These are phyloP conservation scores for Astreopora myriophthalma DNA, from an alignment of 64 coral and sea anemone species.

Conservation along the genomic window DNA sequence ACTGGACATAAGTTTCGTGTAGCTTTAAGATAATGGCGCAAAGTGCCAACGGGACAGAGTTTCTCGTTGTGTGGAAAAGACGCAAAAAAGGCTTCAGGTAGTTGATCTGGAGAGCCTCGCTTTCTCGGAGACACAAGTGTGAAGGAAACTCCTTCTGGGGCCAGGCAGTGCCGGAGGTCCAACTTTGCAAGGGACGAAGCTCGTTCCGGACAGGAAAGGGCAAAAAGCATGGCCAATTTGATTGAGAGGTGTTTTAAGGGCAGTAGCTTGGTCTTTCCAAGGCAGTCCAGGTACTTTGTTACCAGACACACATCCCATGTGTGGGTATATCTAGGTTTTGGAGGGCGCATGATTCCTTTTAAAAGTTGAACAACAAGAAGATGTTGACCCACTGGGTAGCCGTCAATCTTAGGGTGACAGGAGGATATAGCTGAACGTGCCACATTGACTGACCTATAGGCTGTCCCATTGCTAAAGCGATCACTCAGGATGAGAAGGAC, in stretches of 20 bases:
- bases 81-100: neutral
- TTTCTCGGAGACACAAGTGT: slow-evolving; percentile 13
- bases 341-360: neutral
- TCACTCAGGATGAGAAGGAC: slow-evolving; percentile 26
- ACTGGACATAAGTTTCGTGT: neutral
- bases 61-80: neutral
- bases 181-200: neutral
- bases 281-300: neutral
- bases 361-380: neutral
- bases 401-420: neutral
- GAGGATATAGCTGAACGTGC: neutral
- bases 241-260: neutral
- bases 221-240: slow-evolving; percentile 28
- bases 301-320: neutral
- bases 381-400: neutral
- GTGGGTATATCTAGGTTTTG: neutral
- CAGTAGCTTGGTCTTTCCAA: neutral
- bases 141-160: slow-evolving; percentile 18
- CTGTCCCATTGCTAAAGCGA: slow-evolving; percentile 5
- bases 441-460: slow-evolving; percentile 36
- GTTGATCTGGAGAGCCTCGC: neutral
- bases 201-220: neutral
- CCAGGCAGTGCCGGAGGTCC: neutral
- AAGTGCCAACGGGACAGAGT: slow-evolving; percentile 6
- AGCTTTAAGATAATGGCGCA: neutral